phyloP scores from a whole-genome alignment of 1,140 invertebrate species.

The Parapsyche elsis region DNA sequence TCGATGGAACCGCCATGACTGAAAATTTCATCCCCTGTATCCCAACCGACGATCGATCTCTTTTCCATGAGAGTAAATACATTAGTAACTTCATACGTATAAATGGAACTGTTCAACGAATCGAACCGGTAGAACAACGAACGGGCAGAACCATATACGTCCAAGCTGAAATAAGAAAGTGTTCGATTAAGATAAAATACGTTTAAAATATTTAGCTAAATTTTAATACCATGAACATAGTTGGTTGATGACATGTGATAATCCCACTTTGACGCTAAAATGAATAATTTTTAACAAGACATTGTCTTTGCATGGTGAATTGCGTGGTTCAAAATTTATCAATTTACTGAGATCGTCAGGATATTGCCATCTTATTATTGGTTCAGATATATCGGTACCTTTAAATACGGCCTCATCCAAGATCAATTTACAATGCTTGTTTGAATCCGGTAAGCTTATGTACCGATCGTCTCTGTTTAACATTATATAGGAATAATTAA shows the following conservation, averaged over 20 bases:
- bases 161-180: conserved; percentile 67
- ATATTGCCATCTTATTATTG: conserved; percentile 80
- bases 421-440: conserved; percentile 65
- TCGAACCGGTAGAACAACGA: conserved; percentile 91
- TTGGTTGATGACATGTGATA: conserved; percentile 90
- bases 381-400: conserved; percentile 74
- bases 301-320: conserved; percentile 73
- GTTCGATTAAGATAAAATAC: neutral
- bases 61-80: conserved; percentile 90
- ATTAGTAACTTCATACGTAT: conserved; percentile 92
- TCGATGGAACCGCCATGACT: conserved; percentile 95
- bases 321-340: conserved; percentile 74
- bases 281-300: conserved; percentile 73
- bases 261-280: conserved; percentile 89
- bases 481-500: neutral
- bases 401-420: conserved; percentile 81
- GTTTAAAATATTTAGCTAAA: neutral
- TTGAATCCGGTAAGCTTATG: conserved; percentile 56
- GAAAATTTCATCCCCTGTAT: conserved; percentile 90
- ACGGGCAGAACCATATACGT: conserved; percentile 84
- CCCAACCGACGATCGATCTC: conserved; percentile 85
- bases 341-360: conserved; percentile 73
- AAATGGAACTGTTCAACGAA: conserved; percentile 87
- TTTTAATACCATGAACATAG: conserved; percentile 75
- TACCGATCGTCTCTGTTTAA: conserved; percentile 34